Conservation (phyloP, 2,888 invertebrate species). For the Polyploca ridens region DNA sequence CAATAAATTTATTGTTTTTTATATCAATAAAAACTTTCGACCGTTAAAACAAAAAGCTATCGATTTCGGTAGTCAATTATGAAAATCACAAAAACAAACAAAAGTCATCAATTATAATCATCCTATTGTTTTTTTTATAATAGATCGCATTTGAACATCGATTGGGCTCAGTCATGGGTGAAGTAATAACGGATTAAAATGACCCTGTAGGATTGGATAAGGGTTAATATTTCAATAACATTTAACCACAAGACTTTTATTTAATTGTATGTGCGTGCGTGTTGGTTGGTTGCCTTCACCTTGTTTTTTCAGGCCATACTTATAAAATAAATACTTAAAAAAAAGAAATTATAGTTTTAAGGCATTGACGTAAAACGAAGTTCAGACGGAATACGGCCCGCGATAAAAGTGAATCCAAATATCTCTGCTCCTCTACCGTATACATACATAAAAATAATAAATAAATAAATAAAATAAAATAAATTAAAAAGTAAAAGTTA, state of each 20-base stretch:
- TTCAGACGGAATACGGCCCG: too few relatives aligned
- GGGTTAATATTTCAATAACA: conserved; percentile 1
- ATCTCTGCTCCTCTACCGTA: too few relatives aligned
- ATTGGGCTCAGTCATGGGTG: conserved; percentile 43
- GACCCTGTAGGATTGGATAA: background rate
- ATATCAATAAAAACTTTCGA: background rate
- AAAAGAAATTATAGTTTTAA: too few relatives aligned
- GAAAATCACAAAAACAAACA: conserved; percentile 46
- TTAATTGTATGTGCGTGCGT: background rate
- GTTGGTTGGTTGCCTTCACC: background rate
- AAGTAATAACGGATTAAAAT: conserved; percentile 21
- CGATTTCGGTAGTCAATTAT: conserved; percentile 32
- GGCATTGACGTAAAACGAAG: too few relatives aligned
- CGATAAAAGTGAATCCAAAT: too few relatives aligned
- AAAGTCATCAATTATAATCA: conserved; percentile 44
- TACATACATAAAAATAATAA: too few relatives aligned
- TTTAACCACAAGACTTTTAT: background rate
- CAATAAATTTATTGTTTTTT: too few relatives aligned
- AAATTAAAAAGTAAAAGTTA: too few relatives aligned
- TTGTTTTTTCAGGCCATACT: too few relatives aligned
- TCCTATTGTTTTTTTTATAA: conserved; percentile 26
- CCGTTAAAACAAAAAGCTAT: conserved; percentile 29
- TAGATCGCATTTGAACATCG: conserved; percentile 31
- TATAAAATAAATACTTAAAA: too few relatives aligned
- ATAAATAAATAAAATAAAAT: too few relatives aligned